Conservation (phyloP, 2,797 vertebrate genomes). For the Lateolabrax maculatus region DNA sequence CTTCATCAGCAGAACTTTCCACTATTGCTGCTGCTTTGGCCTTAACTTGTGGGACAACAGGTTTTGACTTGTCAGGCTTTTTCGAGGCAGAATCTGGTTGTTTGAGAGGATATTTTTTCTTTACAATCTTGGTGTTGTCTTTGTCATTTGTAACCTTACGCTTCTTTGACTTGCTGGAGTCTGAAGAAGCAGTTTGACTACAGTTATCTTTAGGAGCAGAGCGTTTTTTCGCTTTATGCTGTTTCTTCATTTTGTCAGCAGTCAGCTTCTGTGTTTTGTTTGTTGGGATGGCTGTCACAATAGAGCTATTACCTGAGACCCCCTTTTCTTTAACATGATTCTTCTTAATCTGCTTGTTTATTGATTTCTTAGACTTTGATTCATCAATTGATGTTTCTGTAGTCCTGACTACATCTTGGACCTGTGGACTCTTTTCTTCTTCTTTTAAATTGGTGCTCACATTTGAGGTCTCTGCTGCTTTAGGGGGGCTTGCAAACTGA, state of each 20-base stretch:
- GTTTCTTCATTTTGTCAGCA: conserved; percentile 22
- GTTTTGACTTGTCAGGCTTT: background rate
- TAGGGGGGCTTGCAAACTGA: background rate
- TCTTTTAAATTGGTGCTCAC: background rate
- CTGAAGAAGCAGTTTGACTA: background rate
- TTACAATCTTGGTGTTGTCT: background rate
- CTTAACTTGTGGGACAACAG: background rate
- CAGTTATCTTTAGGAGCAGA: background rate
- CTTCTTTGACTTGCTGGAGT: conserved; percentile 38
- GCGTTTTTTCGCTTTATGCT: conserved; percentile 5
- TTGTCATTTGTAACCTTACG: background rate
- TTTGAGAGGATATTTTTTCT: conserved; percentile 6
- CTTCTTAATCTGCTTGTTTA: background rate
- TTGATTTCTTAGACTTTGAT: background rate
- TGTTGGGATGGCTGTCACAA: background rate
- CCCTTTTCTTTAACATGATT: conserved; percentile 7
- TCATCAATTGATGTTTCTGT: background rate
- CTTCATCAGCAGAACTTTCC: conserved; percentile 4
- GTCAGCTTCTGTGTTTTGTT: background rate
- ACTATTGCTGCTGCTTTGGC: background rate
- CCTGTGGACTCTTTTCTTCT: background rate
- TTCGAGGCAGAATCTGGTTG: background rate
- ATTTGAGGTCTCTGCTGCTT: conserved; percentile 9
- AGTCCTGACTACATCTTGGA: background rate
- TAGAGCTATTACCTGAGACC: background rate